Evolutionary conservation across 2,888 invertebrate genomes (phyloP).

Genomic region (Bimastos eiseni): DNA sequence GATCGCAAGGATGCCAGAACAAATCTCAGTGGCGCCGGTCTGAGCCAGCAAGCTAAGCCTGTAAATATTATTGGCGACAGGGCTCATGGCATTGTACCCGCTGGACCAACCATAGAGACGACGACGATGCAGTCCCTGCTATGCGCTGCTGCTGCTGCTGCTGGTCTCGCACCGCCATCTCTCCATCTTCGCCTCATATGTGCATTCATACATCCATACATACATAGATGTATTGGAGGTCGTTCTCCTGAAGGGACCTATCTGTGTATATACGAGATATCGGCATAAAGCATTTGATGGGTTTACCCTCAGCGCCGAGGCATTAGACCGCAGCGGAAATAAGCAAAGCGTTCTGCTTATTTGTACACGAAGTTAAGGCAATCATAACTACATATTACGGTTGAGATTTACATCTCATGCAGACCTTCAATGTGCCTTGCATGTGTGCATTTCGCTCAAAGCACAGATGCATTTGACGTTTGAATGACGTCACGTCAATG

Average conservation of each 20-base stretch:
- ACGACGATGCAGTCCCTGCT: background rate
- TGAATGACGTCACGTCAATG: too few relatives aligned
- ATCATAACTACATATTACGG: too few relatives aligned
- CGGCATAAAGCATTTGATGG: too few relatives aligned
- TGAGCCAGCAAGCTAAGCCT: slow-evolving; percentile 13
- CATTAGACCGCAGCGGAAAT: too few relatives aligned
- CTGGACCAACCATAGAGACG: background rate
- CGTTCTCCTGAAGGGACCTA: background rate
- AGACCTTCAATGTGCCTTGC: too few relatives aligned
- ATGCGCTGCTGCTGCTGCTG: background rate
- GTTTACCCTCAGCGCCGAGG: too few relatives aligned
- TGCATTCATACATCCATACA: background rate
- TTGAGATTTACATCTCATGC: too few relatives aligned
- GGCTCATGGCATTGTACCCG: background rate
- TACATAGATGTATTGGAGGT: background rate
- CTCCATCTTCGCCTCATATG: background rate
- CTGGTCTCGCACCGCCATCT: background rate
- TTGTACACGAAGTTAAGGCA: too few relatives aligned
- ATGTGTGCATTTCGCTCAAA: too few relatives aligned
- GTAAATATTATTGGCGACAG: slow-evolving; percentile 13
- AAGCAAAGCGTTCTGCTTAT: too few relatives aligned
- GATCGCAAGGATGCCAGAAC: slow-evolving; percentile 1
- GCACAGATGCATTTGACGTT: too few relatives aligned
- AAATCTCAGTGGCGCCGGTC: background rate
- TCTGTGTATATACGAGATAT: too few relatives aligned